Evolutionary conservation across 2,888 invertebrate genomes (phyloP), one percentile per base, ranked within the genome.

Genomic region (Pardosa pseudoannulata): DNA sequence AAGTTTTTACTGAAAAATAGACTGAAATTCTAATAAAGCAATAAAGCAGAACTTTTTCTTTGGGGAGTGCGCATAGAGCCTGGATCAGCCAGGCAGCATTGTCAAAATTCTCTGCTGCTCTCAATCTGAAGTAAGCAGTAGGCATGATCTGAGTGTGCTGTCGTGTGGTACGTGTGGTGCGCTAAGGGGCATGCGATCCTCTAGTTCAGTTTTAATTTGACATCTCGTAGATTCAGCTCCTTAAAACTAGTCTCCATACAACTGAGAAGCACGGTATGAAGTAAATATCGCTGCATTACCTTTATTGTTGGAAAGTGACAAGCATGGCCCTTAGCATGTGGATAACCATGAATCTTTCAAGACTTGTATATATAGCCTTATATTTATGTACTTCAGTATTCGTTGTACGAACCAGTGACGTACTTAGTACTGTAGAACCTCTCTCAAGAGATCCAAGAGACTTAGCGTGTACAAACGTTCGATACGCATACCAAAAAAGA

Each of bases 291-390:
- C n/a, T 3, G 1, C 32, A 0, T 32, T 32, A 11, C 16, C 5
- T 7, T 67, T 67, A 32, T 19, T 6, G n/a, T 32, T 67, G 1
- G 16, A 7, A 3, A 32, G 11, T 32, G 32, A n/a, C 32, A 16
- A 67, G 67, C 67, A 67, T 32, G 67, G 29, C 64, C 64, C 64
- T 29, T 64, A 67, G 67, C 67, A 67, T 67, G 67, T 67, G 67
- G 67, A 67, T 29, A 32, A 32, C 32, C 6, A 67, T 67, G 32
- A 32, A 32, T 32, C n/a, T 67, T n/a, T 56, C 56, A 56, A 67
- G 67, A 67, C n/a, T 32, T 67, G 67, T 32, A 19, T 67, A 67
- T 32, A n/a, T 32, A 67, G 67, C 32, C 16, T 67, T 67, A 31
- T 67, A 29, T 67, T 67, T 29, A 32, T 67, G 32, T 67, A 67